Percentiles rank a stretch among this genome's conserved stretches.
Conservation (phyloP, 2,113 vertebrate genomes). For the Psittacara wagleri region DNA sequence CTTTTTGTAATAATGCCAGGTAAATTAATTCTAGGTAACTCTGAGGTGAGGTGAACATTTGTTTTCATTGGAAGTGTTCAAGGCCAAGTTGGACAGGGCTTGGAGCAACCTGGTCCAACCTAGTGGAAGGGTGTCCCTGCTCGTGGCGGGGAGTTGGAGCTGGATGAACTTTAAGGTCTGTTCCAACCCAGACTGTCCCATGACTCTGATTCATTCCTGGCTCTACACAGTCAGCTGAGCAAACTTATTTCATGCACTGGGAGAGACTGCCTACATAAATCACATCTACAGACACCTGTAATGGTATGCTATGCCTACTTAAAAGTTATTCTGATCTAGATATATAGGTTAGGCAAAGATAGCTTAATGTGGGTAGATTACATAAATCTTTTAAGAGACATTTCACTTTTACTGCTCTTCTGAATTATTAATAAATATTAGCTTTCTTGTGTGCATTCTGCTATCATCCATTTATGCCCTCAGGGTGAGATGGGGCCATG, state of each 20-base stretch:
- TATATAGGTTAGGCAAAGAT: neutral
- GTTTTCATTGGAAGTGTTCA: neutral
- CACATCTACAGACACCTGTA: neutral
- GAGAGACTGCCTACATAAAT: neutral
- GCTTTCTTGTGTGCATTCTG: neutral
- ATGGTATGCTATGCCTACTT: neutral
- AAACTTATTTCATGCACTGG: neutral
- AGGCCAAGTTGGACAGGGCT: neutral
- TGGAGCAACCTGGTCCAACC: neutral
- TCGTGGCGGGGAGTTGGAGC: neutral
- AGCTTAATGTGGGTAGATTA: neutral
- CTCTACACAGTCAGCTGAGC: neutral
- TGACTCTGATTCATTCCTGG: neutral
- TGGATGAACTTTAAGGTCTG: neutral
- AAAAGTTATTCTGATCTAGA: neutral
- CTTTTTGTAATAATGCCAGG: neutral
- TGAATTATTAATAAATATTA: slow-evolving; percentile 27
- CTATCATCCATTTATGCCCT: neutral
- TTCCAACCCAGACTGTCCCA: neutral
- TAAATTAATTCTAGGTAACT: neutral
- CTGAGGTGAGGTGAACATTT: neutral
- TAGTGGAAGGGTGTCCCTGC: neutral
- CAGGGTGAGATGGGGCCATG: neutral
- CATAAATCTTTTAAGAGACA: neutral
- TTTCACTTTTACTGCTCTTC: neutral